Evolutionary conservation across 1,140 invertebrate species (phyloP).

Genomic region (Dendrolimus punctatus): DNA sequence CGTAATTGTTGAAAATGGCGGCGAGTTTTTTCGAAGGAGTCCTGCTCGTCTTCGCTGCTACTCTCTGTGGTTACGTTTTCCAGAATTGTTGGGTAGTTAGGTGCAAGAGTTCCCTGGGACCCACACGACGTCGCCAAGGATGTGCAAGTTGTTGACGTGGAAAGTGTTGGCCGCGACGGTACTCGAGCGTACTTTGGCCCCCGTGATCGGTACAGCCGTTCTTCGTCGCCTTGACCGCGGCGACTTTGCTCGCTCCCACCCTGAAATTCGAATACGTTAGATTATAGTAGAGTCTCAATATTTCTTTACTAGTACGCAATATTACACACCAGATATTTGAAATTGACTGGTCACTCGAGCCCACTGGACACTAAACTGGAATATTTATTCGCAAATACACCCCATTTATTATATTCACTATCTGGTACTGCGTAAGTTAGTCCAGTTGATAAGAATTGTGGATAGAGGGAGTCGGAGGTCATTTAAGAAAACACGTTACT

Average conservation of each 20-base stretch:
- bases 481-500: constrained; percentile 44
- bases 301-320: neutral
- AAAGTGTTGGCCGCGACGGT: constrained; percentile 59
- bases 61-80: constrained; percentile 58
- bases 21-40: constrained; percentile 62
- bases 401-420: constrained; percentile 63
- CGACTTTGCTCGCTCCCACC: constrained; percentile 52
- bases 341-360: constrained; percentile 22
- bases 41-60: constrained; percentile 61
- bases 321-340: constrained; percentile 12
- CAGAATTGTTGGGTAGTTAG: constrained; percentile 68
- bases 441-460: constrained; percentile 47
- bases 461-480: constrained; percentile 48
- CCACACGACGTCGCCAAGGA: constrained; percentile 72
- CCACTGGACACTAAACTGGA: constrained; percentile 42
- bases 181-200: constrained; percentile 64
- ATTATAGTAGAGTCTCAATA: neutral
- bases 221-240: constrained; percentile 53
- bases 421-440: constrained; percentile 55
- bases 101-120: constrained; percentile 71
- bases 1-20: constrained; percentile 65
- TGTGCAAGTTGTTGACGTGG: constrained; percentile 69
- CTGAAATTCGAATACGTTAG: constrained; percentile 28
- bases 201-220: constrained; percentile 43
- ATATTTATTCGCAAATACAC: constrained; percentile 49